phyloP scores from a whole-genome alignment of 2,888 invertebrate species.

The Calameuta filiformis region DNA sequence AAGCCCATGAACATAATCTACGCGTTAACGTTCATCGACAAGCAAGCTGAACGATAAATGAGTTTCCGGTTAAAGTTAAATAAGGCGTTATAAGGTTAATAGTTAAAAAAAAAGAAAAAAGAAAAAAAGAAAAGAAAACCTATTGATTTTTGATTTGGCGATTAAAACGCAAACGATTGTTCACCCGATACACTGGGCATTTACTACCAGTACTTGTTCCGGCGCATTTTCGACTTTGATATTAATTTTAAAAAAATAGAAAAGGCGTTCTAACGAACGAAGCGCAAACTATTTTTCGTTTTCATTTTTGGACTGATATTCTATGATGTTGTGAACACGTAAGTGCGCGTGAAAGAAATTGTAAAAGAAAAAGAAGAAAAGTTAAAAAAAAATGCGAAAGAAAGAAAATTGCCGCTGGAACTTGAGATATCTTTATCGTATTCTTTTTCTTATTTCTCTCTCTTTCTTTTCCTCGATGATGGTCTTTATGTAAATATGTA shows the following conservation, averaged over 20 bases:
- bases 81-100: conserved; percentile 13
- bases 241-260: not conserved
- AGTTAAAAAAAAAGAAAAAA: conserved; percentile 10
- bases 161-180: conserved; percentile 25
- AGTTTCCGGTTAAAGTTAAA: conserved; percentile 23
- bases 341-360: not conserved
- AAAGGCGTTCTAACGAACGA: not conserved
- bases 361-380: not conserved
- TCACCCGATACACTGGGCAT: conserved; percentile 9
- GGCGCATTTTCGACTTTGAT: not conserved
- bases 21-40: conserved; percentile 59
- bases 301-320: not conserved
- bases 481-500: conserved; percentile 54
- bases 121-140: conserved; percentile 18
- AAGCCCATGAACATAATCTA: conserved; percentile 38
- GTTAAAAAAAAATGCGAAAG: not conserved
- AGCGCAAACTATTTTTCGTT: not conserved
- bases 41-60: conserved; percentile 16
- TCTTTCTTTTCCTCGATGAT: conserved; percentile 21
- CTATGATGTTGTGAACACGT: not conserved
- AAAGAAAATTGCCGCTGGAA: conserved; percentile 42
- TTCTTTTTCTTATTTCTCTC: conserved; percentile 26
- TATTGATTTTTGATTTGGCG: conserved; percentile 5
- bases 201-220: not conserved
- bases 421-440: conserved; percentile 32